Conservation (phyloP, 2,888 invertebrate genomes). For the Drosophila parthenogenetica region DNA sequence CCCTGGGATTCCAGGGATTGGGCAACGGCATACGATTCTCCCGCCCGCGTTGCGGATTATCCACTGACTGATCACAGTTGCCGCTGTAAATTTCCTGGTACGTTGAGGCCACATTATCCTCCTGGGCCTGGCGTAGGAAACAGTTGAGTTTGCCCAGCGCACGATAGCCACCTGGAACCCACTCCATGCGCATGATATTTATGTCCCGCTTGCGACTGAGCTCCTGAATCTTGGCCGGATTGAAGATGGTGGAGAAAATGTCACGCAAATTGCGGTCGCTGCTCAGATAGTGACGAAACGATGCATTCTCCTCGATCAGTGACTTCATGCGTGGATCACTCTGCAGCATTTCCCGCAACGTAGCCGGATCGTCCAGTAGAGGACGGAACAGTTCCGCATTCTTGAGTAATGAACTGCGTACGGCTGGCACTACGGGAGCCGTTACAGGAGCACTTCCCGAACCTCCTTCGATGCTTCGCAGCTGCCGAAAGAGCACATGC, state of each 20-base stretch:
- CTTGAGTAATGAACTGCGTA: background rate
- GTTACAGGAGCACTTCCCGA: background rate
- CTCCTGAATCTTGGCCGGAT: constrained; percentile 56
- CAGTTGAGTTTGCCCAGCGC: constrained; percentile 24
- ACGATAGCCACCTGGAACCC: constrained; percentile 43
- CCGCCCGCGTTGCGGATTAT: constrained; percentile 57
- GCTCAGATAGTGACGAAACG: constrained; percentile 47
- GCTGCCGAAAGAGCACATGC: constrained; percentile 53
- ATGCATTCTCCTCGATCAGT: constrained; percentile 39
- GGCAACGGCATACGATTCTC: constrained; percentile 65
- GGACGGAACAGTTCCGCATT: constrained; percentile 4
- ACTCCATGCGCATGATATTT: constrained; percentile 55
- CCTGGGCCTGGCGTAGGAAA: constrained; percentile 41
- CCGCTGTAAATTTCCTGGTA: constrained; percentile 20
- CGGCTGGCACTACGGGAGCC: background rate
- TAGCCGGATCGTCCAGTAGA: constrained; percentile 30
- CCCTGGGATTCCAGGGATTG: constrained; percentile 57
- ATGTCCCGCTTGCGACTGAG: constrained; percentile 56
- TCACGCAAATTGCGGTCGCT: constrained; percentile 59
- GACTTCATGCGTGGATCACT: constrained; percentile 30
- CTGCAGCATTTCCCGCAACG: constrained; percentile 43
- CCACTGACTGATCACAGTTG: background rate
- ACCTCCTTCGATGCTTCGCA: background rate
- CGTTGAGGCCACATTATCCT: constrained; percentile 56
- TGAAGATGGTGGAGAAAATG: constrained; percentile 30